These are phyloP conservation scores for Mesocricetus auratus DNA, from an alignment of 2,113 vertebrate genomes.

Conservation along the genomic window DNA sequence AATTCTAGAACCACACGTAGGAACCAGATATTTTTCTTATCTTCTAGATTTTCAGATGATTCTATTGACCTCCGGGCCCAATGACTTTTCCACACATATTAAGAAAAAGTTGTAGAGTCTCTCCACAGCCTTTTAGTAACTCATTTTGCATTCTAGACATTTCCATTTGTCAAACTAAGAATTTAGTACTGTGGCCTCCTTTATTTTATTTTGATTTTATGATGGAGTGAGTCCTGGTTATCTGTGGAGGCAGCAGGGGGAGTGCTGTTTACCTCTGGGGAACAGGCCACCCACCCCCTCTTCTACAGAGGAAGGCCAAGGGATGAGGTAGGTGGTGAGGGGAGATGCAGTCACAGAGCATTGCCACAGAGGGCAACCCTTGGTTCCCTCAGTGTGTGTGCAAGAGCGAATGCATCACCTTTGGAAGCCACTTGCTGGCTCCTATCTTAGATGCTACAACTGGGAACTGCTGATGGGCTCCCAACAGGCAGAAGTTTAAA, in stretches of 20 bases:
- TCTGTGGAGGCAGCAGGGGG: neutral
- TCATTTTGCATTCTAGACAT: neutral
- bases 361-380: neutral
- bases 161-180: neutral
- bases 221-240: neutral
- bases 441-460: too few species aligned
- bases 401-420: neutral
- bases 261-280: neutral
- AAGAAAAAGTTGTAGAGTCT: neutral
- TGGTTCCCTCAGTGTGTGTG: neutral
- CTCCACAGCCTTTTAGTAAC: neutral
- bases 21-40: neutral
- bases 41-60: constrained; percentile 35
- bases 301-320: neutral
- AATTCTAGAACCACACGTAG: neutral
- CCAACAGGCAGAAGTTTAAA: neutral
- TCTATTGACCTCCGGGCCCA: neutral
- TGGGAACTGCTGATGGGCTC: neutral
- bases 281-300: neutral
- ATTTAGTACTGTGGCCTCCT: neutral
- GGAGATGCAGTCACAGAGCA: neutral
- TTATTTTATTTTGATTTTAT: neutral
- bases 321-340: accelerated
- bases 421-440: accelerated
- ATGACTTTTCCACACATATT: neutral